Percentiles rank a stretch among this genome's conserved stretches.
phyloP scores from a whole-genome alignment of 2,797 vertebrate species.

The Oophaga sylvatica region DNA sequence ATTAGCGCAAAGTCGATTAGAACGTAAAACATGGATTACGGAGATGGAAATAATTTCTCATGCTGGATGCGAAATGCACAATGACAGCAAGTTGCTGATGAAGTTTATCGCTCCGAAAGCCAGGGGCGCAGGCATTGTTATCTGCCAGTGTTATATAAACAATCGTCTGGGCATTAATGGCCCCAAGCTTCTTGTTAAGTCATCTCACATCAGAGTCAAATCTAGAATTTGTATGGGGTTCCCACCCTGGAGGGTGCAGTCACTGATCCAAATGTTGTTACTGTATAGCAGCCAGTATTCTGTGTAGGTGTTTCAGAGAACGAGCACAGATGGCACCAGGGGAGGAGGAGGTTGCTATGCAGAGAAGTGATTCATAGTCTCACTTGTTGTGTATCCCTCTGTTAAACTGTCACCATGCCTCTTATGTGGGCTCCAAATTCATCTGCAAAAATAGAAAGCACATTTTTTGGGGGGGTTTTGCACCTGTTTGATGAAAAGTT shows the following conservation, averaged over 20 bases:
- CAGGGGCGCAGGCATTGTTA: constrained; percentile 12
- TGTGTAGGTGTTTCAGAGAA: constrained; percentile 54
- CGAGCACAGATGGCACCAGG: constrained; percentile 47
- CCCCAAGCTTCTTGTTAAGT: constrained; percentile 23
- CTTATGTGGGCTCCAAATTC: constrained; percentile 21
- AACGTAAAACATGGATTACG: not conserved
- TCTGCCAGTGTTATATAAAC: constrained; percentile 31
- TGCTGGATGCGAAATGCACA: not conserved
- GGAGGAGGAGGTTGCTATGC: constrained; percentile 43
- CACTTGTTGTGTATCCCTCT: constrained; percentile 23
- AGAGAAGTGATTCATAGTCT: constrained; percentile 51
- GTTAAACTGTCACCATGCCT: constrained; percentile 17
- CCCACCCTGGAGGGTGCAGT: not conserved
- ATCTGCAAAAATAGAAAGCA: not conserved
- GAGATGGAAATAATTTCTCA: constrained; percentile 8
- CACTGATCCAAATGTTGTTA: not conserved
- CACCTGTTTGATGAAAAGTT: not conserved
- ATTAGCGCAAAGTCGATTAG: constrained; percentile 44
- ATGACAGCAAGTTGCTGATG: constrained; percentile 32
- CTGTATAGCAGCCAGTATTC: not conserved
- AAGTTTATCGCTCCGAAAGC: constrained; percentile 26
- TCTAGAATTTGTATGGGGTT: not conserved
- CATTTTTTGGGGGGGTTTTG: not conserved
- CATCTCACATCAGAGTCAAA: not conserved
- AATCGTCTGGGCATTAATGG: constrained; percentile 14